Evolutionary conservation across 2,888 invertebrate species (phyloP).

Genomic region (Aphodius sticticus): DNA sequence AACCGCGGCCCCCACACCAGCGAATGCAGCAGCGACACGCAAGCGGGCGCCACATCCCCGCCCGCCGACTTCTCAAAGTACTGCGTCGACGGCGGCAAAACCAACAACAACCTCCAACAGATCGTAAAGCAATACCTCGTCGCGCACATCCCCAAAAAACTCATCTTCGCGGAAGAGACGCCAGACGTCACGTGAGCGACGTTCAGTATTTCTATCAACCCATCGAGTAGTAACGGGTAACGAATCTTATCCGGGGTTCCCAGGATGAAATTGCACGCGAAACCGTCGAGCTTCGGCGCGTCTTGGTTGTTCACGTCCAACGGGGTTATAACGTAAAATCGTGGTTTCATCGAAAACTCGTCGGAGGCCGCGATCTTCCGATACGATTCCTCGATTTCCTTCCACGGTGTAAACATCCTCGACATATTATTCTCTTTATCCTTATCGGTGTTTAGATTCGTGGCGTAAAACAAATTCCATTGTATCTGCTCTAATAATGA

Average conservation of each 20-base stretch:
- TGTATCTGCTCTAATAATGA: conserved; percentile 85
- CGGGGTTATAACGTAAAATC: conserved; percentile 89
- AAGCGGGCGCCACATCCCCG: conserved; percentile 71
- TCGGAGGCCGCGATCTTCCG: conserved; percentile 69
- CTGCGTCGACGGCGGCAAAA: conserved; percentile 88
- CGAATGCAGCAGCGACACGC: conserved; percentile 80
- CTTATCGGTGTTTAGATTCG: conserved; percentile 67
- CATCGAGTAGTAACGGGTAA: conserved; percentile 86
- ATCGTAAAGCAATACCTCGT: conserved; percentile 92
- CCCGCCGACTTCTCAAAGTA: conserved; percentile 83
- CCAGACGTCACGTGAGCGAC: conserved; percentile 74
- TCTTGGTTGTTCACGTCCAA: conserved; percentile 80
- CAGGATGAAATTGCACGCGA: conserved; percentile 93
- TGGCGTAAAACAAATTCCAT: conserved; percentile 80
- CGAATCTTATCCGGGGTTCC: conserved; percentile 92
- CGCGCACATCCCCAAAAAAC: conserved; percentile 76
- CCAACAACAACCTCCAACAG: conserved; percentile 84
- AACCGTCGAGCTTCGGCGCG: conserved; percentile 89
- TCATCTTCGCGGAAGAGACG: conserved; percentile 56
- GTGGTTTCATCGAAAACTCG: conserved; percentile 80
- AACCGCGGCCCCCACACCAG: conserved; percentile 90
- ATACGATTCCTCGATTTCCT: conserved; percentile 80
- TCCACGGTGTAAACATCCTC: conserved; percentile 74
- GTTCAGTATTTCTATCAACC: conserved; percentile 82
- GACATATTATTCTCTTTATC: conserved; percentile 66